Evolutionary conservation across 2,888 invertebrate species (phyloP).

Genomic region (Dynastes grantii): DNA sequence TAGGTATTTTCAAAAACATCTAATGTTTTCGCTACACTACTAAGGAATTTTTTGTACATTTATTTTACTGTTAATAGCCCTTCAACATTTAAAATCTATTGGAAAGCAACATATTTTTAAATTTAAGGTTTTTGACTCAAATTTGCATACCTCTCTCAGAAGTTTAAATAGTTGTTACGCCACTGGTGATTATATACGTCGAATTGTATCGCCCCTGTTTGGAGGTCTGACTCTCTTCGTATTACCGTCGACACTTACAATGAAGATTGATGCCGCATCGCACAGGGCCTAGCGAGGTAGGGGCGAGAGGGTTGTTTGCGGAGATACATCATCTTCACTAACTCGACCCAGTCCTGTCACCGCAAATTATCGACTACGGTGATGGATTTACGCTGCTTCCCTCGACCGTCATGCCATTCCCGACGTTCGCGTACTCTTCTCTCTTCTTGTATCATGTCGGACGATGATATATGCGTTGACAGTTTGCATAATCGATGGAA

Average conservation of each 20-base stretch:
- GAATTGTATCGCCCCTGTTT: conserved; percentile 62
- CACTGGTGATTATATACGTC: conserved; percentile 63
- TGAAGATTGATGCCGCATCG: conserved; percentile 67
- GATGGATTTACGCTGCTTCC: conserved; percentile 62
- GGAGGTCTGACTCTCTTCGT: conserved; percentile 57
- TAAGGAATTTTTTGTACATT: too few relatives aligned
- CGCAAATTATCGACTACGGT: conserved; percentile 67
- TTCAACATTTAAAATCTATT: too few relatives aligned
- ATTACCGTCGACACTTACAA: conserved; percentile 65
- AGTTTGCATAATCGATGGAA: conserved; percentile 47
- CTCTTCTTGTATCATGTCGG: conserved; percentile 43
- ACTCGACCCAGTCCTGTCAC: conserved; percentile 65
- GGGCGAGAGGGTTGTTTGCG: conserved; percentile 44
- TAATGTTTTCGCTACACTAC: too few relatives aligned
- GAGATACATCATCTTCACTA: conserved; percentile 66
- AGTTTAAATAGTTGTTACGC: background rate
- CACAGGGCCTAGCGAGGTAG: conserved; percentile 43
- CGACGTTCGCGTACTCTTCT: conserved; percentile 52
- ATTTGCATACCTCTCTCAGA: background rate
- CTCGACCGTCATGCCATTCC: conserved; percentile 52
- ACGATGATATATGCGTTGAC: conserved; percentile 46
- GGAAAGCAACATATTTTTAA: too few relatives aligned
- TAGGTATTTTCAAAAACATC: too few relatives aligned
- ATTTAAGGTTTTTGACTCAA: background rate
- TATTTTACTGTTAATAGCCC: too few relatives aligned